Base-by-base conservation (phyloP, 2,797 vertebrate species). In the Myripristis jacobus region DNA sequence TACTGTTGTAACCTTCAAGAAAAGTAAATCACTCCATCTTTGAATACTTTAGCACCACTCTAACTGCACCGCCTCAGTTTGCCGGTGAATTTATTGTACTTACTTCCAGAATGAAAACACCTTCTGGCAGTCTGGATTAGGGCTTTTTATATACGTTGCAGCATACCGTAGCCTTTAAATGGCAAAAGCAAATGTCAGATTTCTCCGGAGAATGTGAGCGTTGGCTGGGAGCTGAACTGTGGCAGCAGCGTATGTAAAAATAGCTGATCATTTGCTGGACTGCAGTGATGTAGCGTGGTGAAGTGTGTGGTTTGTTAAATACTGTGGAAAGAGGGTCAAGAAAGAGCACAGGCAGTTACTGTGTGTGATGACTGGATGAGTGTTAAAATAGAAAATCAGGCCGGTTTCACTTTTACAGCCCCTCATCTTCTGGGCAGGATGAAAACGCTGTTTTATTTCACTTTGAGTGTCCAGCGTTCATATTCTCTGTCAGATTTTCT, bases 231-330 rank as follows among this genome's bases (percentile, higher is more conserved):
- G 53, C 57, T 50, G 13, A 58, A 62, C 36, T 44, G n/a, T 36
- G 66, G n/a, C n/a, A 24, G 48, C 18, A 47, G 27, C 8, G 4
- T 24, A 21, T 50, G 24, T 53, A 36, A 38, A 48, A 63, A 48
- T 25, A 48, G 21, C 36, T 51, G 10, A 41, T 65, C 11, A 18
- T 69, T 59, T 53, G 2, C 10, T 0, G 6, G 24, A 7, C 0
- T 3, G n/a, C 76, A 58, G 58, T 63, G 38, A 65, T 36, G 27
- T 54, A 46, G 41, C n/a, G n/a, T n/a, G 46, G 44, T 41, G 27
- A 31, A 61, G 52, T n/a, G 25, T 31, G 15, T 41, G 55, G 34
- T 68, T 59, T 48, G 41, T 60, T 53, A 65, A 41, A 24, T 12
- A 6, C 46, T 27, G 13, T 43, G 12, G 41, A 68, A 59, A n/a